A percentile compares a stretch with the other conserved stretches of the same genome.
phyloP scores from a whole-genome alignment of 1,140 invertebrate species.

The Choristoneura fumiferana region DNA sequence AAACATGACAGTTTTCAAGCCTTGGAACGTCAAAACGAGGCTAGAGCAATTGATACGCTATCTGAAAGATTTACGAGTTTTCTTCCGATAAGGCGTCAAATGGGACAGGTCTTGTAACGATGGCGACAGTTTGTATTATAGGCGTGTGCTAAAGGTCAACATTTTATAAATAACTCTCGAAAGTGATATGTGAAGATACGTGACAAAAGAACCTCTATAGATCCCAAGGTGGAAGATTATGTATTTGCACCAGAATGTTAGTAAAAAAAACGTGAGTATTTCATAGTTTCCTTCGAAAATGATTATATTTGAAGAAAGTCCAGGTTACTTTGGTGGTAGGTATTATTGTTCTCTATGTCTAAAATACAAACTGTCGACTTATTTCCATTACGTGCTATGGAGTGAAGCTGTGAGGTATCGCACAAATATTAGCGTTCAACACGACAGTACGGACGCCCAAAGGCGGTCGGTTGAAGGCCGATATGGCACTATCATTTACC shows the following conservation, averaged over 20 bases:
- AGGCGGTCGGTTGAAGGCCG: no score
- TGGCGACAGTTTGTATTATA: background rate
- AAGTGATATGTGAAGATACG: no score
- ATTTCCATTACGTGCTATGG: background rate
- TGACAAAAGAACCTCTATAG: no score
- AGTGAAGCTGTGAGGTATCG: constrained; percentile 40
- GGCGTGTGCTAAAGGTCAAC: background rate
- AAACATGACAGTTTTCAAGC: background rate
- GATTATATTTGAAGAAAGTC: no score
- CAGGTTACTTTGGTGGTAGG: no score
- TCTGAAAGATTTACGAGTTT: background rate
- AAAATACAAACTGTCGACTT: background rate
- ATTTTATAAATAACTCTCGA: no score
- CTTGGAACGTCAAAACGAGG: background rate
- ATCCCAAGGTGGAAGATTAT: no score
- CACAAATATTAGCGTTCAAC: constrained; percentile 54
- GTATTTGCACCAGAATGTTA: no score
- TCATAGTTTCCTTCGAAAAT: no score
- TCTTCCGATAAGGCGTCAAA: background rate
- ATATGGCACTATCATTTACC: no score
- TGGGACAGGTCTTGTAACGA: background rate
- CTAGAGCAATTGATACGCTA: constrained; percentile 4
- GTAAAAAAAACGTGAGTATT: no score
- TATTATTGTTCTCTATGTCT: no score
- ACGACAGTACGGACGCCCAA: background rate